Evolutionary conservation across 2,888 invertebrate genomes (phyloP), one percentile per base, ranked within the genome.

Genomic region (Platycnemis pennipes): DNA sequence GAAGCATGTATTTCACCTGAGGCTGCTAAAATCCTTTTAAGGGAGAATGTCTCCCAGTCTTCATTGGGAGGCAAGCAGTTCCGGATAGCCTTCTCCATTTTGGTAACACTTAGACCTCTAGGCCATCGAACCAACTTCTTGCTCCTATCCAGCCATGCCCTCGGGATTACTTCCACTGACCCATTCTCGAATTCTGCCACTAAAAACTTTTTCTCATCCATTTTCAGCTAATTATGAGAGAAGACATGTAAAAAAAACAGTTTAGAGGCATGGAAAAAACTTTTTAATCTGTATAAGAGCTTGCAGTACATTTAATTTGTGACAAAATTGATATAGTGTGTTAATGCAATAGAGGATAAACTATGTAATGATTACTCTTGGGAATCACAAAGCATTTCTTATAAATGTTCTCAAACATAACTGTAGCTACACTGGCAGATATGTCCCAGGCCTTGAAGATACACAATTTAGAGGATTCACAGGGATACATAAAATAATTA

Each of bases 1-100:
- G 56, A 56, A 56, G 56, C 56, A 56, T 56, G 56, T 56, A 56
- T 56, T 56, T 56, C 56, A 56, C 56, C 56, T 56, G 56, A 56
- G 3, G 56, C 56, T 56, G 3, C 56, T 22, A 56, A 56, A 56
- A 56, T 56, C 56, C 7, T 56, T 56, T 11, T 56, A 56, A 56
- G 56, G 56, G 56, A 56, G 22, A 56, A 56, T 49, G 49, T 49
- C 49, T 56, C 56, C 56, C 56, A 56, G 56, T 56, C 56, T 56
- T 13, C 56, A 56, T 56, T 56, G 13, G 56, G 56, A 22, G 22
- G 4, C 22, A 56, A 22, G 22, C 56, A 22, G 56, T 56, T 56
- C 11, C 56, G 56, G 4, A 56, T 56, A 56, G 56, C 56, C 56
- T 56, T 56, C 22, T 56, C 11, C 56, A 56, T 56, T 56, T 56